Evolutionary conservation across 1,140 invertebrate species (phyloP), one percentile per base, ranked within the genome.

Genomic region (Solenopsis invicta): DNA sequence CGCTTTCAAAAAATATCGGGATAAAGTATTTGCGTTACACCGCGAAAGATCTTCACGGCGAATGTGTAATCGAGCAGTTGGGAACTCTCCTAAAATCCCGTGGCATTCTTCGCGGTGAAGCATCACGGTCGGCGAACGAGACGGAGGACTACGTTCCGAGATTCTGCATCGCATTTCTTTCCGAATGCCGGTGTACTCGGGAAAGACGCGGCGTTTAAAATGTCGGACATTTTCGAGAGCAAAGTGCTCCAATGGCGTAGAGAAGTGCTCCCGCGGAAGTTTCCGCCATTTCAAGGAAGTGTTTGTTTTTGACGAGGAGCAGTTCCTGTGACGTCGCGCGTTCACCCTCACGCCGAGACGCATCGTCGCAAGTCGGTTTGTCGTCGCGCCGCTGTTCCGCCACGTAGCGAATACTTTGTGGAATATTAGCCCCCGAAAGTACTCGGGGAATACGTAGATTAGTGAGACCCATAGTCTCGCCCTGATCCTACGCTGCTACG

Each of bases 171-270:
- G 54, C 69, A 61, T 74, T 84, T 87, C 81, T 86, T 88, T 12
- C 37, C 50, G 16, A 66, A 77, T 77, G 41, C 56, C 74, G 71
- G 66, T 77, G 18, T 50, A 45, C 21, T 75, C 21, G 52, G 59
- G 75, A 81, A 81, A 77, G 34, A 85, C 45, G 72, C n/a, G 41
- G 41, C 71, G 80, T 88, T 90, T 90, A 90, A 85, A 90, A 85
- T 76, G 78, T 50, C 52, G 54, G 54, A 61, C 71, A 64, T 67
- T 86, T 67, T 61, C 67, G 29, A 85, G 80, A 67, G 67, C 24
- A 80, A 75, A 90, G 88, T 90, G 61, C 88, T 87, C 69, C 80
- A 75, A 34, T 84, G 80, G 80, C 80, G 80, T 75, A 84, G 69
- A 41, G 16, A 75, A 61, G 48, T 34, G 34, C 18, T 81, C 21